Evolutionary conservation across 1,140 invertebrate species (phyloP).

Genomic region (Penaeus chinensis): DNA sequence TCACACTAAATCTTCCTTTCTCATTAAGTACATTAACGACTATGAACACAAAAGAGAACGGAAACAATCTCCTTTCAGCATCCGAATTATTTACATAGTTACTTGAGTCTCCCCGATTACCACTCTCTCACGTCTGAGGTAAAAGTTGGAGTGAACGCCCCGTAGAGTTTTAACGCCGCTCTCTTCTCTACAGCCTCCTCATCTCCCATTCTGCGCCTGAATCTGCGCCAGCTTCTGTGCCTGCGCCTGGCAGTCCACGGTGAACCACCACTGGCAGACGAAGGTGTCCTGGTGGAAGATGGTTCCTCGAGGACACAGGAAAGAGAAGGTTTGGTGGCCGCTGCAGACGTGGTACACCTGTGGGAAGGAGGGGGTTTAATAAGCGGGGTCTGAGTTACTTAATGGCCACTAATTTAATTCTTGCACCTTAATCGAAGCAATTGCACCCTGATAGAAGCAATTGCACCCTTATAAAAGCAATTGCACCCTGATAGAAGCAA

Average conservation of each 20-base stretch:
- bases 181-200: neutral
- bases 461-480: neutral
- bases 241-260: conserved; percentile 48
- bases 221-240: conserved; percentile 38
- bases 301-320: conserved; percentile 86
- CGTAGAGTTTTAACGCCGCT: neutral
- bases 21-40: too few relatives aligned
- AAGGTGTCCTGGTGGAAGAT: conserved; percentile 82
- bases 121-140: too few relatives aligned
- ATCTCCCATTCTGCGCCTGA: conserved; percentile 10
- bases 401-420: neutral
- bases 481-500: neutral
- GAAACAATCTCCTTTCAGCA: too few relatives aligned
- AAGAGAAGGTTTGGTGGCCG: conserved; percentile 70
- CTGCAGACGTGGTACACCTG: conserved; percentile 56
- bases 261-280: conserved; percentile 83
- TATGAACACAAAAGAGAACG: too few relatives aligned
- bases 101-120: too few relatives aligned
- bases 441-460: neutral
- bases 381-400: neutral
- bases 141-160: neutral
- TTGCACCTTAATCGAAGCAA: too few relatives aligned
- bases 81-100: too few relatives aligned
- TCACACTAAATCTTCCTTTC: too few relatives aligned
- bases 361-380: neutral